These are phyloP conservation scores for Microtus pennsylvanicus DNA, from an alignment of 2,113 vertebrate genomes.

Conservation along the genomic window DNA sequence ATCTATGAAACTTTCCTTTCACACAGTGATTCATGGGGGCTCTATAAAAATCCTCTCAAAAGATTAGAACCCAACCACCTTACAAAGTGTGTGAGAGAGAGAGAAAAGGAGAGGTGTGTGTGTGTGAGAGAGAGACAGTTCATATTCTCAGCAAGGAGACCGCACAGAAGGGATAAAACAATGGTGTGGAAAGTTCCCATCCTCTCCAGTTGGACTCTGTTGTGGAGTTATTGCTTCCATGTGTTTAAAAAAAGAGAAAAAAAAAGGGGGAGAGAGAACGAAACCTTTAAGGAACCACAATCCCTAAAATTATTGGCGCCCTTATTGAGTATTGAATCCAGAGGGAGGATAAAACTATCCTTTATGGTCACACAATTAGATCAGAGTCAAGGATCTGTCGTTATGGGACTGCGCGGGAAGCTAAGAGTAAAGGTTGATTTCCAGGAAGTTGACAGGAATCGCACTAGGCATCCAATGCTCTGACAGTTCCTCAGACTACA, in stretches of 20 bases:
- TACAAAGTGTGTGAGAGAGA: constrained; percentile 38
- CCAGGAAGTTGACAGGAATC: constrained; percentile 63
- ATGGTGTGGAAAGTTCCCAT: constrained; percentile 87
- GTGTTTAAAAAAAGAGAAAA: constrained; percentile 78
- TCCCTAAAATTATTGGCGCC: constrained; percentile 83
- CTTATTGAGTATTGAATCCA: constrained; percentile 75
- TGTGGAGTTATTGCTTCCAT: constrained; percentile 89
- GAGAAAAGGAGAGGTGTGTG: background rate
- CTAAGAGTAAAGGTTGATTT: constrained; percentile 55
- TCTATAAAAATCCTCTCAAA: constrained; percentile 59
- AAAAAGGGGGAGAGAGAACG: constrained; percentile 73
- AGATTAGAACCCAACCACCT: constrained; percentile 59
- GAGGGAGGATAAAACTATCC: constrained; percentile 67
- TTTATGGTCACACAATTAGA: constrained; percentile 82
- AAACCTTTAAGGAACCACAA: constrained; percentile 82
- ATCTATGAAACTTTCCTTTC: constrained; percentile 53
- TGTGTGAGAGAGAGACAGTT: constrained; percentile 52
- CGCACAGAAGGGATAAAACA: constrained; percentile 87
- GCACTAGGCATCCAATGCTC: constrained; percentile 57
- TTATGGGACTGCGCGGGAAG: constrained; percentile 72
- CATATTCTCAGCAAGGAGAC: constrained; percentile 80
- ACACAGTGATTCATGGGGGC: background rate
- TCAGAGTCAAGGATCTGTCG: constrained; percentile 66
- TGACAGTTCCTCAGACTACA: constrained; percentile 61
- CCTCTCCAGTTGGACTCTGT: constrained; percentile 86